Base-by-base conservation (phyloP, 2,113 vertebrate species). In the Oncorhynchus clarkii region DNA sequence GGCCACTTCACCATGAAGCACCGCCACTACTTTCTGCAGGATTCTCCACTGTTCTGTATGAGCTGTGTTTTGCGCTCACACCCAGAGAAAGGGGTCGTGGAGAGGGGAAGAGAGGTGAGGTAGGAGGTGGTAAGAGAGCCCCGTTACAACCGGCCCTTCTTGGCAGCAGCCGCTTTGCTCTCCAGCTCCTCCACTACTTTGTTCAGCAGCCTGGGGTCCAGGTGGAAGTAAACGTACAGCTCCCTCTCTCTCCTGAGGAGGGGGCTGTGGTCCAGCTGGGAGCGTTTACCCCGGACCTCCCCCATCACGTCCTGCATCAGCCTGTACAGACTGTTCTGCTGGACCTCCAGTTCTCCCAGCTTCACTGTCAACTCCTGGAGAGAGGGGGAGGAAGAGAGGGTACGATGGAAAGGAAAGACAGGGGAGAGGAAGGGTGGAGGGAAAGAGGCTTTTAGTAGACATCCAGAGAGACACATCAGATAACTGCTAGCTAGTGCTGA, bases 221-320 rank as follows among this genome's bases (percentile, higher is more conserved):
- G 91, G 80, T 95, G 95, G 89, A 96, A 98, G 87, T 94, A 90
- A 49, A 96, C 86, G 73, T 96, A 98, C 60, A 99, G 89, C 48
- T 96, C 91, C 90, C 96, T 94, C 90, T 98, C 94, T 73, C 91
- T 90, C 76, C 92, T 93, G 72, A 91, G 91, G 48, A 92, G 82
- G 71, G 91, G 88, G 80, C 87, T 93, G 73, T 90, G 93, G 66
- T 95, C 91, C 76, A 99, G 83, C 81, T 93, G 84, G 54, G 90
- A 93, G 54, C 90, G 93, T 89, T 96, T 98, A 12, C 80, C 81
- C 82, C 95, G 95, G 64, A 96, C 81, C 65, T 98, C 95, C 74
- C 88, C 90, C 84, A 94, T 88, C 84, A 96, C 88, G 80, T 95
- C 94, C 74, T 88, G 84, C 84, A 97, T 89, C 67, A 94, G 86